These are phyloP conservation scores for Pseudolycoriella hygida DNA, from an alignment of 2,888 invertebrate genomes.

Conservation along the genomic window DNA sequence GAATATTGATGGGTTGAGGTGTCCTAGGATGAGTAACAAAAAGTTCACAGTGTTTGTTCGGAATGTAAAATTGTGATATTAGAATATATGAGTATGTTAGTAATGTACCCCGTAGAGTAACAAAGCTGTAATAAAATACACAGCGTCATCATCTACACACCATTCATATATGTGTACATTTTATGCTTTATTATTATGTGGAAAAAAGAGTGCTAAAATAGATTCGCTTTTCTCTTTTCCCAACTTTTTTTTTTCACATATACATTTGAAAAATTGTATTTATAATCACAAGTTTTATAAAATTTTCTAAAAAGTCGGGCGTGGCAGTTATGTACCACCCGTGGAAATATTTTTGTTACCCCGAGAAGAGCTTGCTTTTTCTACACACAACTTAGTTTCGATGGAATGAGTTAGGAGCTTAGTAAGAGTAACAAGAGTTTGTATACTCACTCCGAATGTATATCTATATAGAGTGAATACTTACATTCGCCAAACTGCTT, in stretches of 20 bases:
- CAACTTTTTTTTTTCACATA: not conserved
- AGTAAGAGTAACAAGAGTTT: not conserved
- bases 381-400: not conserved
- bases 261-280: constrained; percentile 2
- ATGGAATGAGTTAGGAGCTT: not conserved
- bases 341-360: not conserved
- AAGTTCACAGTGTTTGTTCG: too few species aligned
- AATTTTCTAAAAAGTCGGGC: constrained; percentile 7
- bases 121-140: too few species aligned
- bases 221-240: constrained; percentile 1
- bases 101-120: too few species aligned
- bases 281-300: constrained; percentile 7
- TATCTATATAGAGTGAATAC: too few species aligned
- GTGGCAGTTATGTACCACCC: constrained; percentile 6
- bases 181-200: not conserved
- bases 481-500: not conserved
- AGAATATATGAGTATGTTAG: too few species aligned
- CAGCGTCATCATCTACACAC: too few species aligned
- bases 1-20: too few species aligned
- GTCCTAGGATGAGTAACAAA: too few species aligned
- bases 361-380: not conserved
- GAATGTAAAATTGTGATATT: too few species aligned
- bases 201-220: constrained; percentile 1
- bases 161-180: not conserved
- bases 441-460: not conserved